Conservation (phyloP, 2,797 vertebrate species). For the Bradypodion pumilum region DNA sequence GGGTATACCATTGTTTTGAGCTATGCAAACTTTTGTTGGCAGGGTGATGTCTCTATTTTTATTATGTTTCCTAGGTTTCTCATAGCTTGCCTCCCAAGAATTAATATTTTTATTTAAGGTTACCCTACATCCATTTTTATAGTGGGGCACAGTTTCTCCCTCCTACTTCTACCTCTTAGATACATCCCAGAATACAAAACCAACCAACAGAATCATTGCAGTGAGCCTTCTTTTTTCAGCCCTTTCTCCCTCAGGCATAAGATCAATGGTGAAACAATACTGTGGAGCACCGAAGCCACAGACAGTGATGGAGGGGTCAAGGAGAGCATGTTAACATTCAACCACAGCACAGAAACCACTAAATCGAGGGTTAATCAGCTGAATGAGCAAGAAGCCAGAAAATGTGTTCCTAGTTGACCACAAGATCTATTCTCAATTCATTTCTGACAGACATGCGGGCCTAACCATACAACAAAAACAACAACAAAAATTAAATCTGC, state of each 20-base stretch:
- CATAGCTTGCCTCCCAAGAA: too few species aligned
- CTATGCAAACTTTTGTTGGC: too few species aligned
- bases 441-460: neutral
- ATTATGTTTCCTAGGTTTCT: too few species aligned
- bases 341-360: fast-evolving
- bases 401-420: neutral
- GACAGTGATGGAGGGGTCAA: neutral
- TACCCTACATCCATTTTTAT: neutral
- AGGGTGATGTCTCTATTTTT: too few species aligned
- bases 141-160: neutral
- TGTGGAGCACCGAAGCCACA: neutral
- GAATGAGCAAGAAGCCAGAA: neutral
- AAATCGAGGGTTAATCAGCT: conserved; percentile 7
- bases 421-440: neutral
- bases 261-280: neutral
- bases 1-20: too few species aligned
- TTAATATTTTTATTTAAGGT: too few species aligned
- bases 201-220: neutral
- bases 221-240: neutral
- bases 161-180: neutral
- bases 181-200: neutral
- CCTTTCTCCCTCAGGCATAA: neutral
- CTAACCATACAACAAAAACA: neutral
- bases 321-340: neutral
- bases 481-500: neutral